phyloP scores from a whole-genome alignment of 2,888 invertebrate genomes.

The Metellina segmentata region DNA sequence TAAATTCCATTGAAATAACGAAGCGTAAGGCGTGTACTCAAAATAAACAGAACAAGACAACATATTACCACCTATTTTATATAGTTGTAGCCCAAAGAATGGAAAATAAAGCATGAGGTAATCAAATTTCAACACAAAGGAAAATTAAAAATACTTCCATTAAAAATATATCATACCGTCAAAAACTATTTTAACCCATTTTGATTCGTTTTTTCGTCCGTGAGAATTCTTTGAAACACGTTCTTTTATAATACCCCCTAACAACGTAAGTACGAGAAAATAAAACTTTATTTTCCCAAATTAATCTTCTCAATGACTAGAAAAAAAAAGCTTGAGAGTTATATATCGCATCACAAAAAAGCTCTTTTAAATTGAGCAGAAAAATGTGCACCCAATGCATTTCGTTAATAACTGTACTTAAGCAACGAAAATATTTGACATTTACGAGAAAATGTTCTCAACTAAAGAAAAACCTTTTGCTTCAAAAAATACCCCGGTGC shows the following conservation, averaged over 20 bases:
- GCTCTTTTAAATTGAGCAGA: neutral
- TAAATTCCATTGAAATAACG: too few species aligned
- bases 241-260: neutral
- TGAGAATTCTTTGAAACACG: neutral
- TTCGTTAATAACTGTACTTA: constrained; percentile 51
- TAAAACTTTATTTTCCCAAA: neutral
- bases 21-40: too few species aligned
- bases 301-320: neutral
- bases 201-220: neutral
- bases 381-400: neutral
- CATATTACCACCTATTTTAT: too few species aligned
- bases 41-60: too few species aligned
- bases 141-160: neutral
- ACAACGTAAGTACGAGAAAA: neutral
- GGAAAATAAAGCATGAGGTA: too few species aligned
- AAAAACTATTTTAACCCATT: neutral
- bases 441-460: neutral
- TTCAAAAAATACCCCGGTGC: too few species aligned
- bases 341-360: neutral
- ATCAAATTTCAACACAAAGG: too few species aligned
- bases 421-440: constrained; percentile 47
- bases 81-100: too few species aligned
- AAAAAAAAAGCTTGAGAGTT: neutral
- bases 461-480: too few species aligned
- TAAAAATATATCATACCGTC: neutral